A percentile compares a stretch with the other conserved stretches of the same genome.
These are phyloP conservation scores for Tupiocoris notatus DNA, from an alignment of 2,888 invertebrate species.

Conservation along the genomic window DNA sequence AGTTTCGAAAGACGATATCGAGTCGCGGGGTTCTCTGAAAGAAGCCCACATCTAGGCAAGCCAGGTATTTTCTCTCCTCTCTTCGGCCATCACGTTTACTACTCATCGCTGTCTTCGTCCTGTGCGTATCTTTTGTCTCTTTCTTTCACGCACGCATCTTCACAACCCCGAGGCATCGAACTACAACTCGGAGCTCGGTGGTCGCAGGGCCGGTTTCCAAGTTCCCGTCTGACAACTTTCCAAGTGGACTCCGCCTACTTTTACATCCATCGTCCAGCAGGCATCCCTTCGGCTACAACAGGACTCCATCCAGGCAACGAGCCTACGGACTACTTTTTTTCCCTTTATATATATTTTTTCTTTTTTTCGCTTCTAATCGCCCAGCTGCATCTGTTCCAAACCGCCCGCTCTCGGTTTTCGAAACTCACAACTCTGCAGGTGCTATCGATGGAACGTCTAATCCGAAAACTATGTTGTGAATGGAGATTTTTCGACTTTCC, in stretches of 20 bases:
- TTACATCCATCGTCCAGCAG: constrained; percentile 12
- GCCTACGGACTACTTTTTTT: not conserved
- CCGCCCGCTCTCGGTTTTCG: not conserved
- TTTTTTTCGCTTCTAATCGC: not conserved
- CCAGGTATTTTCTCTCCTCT: not conserved
- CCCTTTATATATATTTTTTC: no score
- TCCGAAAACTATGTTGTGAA: no score
- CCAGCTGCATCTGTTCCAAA: not conserved
- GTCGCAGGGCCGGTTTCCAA: not conserved
- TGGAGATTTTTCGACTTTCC: no score
- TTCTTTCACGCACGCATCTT: not conserved
- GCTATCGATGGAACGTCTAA: no score
- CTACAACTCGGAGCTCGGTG: not conserved
- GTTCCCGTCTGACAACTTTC: constrained; percentile 38
- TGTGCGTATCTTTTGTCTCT: no score
- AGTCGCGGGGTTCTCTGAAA: not conserved
- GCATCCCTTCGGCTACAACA: not conserved
- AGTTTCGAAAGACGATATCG: not conserved
- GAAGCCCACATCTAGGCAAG: not conserved
- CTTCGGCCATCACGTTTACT: not conserved
- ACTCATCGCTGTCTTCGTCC: not conserved
- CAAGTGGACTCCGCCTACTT: constrained; percentile 35
- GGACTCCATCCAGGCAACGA: not conserved
- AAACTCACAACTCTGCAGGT: not conserved
- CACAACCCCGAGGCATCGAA: not conserved